A percentile compares a stretch with the other conserved stretches of the same genome.
Conservation (phyloP, 2,888 invertebrate species). For the Amiota communis region DNA sequence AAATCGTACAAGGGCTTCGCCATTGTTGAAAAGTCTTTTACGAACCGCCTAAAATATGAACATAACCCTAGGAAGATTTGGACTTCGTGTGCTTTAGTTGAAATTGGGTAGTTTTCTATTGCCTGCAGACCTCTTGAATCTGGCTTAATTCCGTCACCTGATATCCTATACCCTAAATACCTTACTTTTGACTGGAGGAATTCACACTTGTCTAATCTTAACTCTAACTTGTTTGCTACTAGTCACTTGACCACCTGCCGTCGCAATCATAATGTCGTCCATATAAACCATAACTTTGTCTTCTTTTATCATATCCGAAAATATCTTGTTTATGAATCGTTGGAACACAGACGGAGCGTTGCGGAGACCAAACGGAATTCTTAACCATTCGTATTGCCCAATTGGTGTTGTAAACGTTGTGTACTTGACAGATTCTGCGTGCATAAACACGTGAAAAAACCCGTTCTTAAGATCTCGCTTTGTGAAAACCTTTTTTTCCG, state of each 20-base stretch:
- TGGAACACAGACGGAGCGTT: too few species aligned
- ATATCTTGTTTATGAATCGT: too few species aligned
- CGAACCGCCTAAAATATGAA: background rate
- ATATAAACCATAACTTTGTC: too few species aligned
- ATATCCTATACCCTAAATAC: background rate
- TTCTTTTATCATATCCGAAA: too few species aligned
- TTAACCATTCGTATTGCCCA: background rate
- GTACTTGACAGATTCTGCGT: background rate
- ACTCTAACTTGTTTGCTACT: too few species aligned
- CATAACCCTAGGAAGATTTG: background rate
- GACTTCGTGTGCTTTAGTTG: slow-evolving; percentile 2
- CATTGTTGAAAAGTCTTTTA: background rate
- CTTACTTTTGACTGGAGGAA: background rate
- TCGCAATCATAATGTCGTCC: too few species aligned
- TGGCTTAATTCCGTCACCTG: background rate
- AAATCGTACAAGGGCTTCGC: background rate
- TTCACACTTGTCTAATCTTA: background rate
- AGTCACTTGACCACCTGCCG: too few species aligned
- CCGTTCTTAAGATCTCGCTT: background rate
- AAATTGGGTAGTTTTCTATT: background rate
- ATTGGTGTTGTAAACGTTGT: background rate
- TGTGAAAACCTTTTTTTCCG: background rate
- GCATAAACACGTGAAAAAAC: too few species aligned
- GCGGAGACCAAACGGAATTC: background rate
- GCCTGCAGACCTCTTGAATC: background rate